A percentile compares a stretch with the other conserved stretches of the same genome.
Evolutionary conservation across 2,113 vertebrate genomes (phyloP).

Genomic region (Malurus elegans): DNA sequence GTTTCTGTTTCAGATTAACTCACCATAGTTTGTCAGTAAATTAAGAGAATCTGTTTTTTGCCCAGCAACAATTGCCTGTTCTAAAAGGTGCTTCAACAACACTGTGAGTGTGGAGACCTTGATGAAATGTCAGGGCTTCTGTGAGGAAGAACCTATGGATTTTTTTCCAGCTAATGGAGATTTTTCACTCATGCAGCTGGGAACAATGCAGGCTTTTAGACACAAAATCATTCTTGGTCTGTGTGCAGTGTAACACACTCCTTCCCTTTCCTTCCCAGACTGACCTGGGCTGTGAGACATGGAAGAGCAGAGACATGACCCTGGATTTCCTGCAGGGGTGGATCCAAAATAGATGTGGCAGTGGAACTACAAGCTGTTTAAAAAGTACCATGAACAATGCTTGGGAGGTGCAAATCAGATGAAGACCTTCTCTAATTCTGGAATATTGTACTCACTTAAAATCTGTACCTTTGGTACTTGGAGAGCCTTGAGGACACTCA

Average conservation of each 20-base stretch:
- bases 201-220: neutral
- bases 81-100: neutral
- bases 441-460: neutral
- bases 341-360: neutral
- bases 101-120: neutral
- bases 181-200: neutral
- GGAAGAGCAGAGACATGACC: neutral
- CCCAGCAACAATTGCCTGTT: neutral
- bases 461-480: neutral
- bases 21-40: neutral
- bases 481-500: neutral
- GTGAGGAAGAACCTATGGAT: neutral
- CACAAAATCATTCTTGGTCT: neutral
- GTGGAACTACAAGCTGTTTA: neutral
- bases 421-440: neutral
- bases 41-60: neutral
- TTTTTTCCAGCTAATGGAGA: neutral
- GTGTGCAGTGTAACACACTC: neutral
- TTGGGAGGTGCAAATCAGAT: neutral
- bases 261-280: neutral
- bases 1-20: neutral
- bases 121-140: neutral
- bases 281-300: fast-evolving
- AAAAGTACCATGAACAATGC: neutral
- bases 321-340: neutral